phyloP scores from a whole-genome alignment of 2,113 vertebrate species.

The Recurvirostra avosetta region DNA sequence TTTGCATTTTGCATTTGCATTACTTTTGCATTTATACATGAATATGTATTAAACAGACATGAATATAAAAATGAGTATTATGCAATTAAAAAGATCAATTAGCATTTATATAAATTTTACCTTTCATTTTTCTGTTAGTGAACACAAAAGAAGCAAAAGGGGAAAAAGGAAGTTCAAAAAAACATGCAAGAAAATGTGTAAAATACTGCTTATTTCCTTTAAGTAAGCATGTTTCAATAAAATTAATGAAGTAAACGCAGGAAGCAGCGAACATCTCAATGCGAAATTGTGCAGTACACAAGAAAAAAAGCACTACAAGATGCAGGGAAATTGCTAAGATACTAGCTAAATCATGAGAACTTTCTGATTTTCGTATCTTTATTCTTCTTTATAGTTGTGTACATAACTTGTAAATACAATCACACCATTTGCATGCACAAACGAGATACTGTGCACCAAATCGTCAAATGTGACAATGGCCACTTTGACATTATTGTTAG shows the following conservation, averaged over 20 bases:
- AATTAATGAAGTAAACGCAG: not conserved
- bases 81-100: not conserved
- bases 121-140: not conserved
- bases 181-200: not conserved
- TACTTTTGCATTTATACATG: not conserved
- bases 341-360: not conserved
- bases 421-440: not conserved
- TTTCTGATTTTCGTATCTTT: not conserved
- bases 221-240: not conserved
- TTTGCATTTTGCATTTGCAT: no score
- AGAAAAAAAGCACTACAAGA: not conserved
- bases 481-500: not conserved
- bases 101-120: not conserved
- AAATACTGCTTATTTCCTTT: not conserved
- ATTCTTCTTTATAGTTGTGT: not conserved
- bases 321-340: not conserved
- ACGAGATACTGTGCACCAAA: not conserved
- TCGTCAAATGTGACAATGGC: not conserved
- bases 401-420: not conserved
- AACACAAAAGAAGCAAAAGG: not conserved
- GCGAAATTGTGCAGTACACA: not conserved
- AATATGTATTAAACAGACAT: not conserved
- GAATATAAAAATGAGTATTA: not conserved
- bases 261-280: not conserved
- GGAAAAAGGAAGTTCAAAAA: fast-evolving